phyloP scores from a whole-genome alignment of 2,797 vertebrate species.

The Anas flavirostris region DNA sequence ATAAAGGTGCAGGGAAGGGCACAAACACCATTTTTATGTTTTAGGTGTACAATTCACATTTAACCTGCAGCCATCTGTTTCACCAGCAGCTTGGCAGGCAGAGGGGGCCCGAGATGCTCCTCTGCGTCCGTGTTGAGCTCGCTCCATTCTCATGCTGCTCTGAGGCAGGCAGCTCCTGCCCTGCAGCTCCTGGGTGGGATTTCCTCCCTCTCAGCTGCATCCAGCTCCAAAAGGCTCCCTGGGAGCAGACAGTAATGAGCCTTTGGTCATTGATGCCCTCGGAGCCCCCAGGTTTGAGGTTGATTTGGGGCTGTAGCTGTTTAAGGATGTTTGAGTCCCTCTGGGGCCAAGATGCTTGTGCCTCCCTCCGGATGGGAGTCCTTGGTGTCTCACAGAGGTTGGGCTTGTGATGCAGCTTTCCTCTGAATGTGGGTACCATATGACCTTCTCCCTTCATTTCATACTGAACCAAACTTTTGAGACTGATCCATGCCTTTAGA shows the following conservation, averaged over 20 bases:
- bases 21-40: conserved; percentile 47
- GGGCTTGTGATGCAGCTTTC: neutral
- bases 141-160: neutral
- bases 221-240: neutral
- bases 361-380: neutral
- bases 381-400: neutral
- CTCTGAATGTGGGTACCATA: fast-evolving
- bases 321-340: neutral
- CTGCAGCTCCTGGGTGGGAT: neutral
- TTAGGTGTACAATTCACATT: conserved; percentile 61
- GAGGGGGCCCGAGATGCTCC: neutral
- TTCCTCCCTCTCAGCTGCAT: neutral
- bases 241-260: neutral
- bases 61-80: conserved; percentile 69
- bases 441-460: neutral
- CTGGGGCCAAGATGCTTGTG: neutral
- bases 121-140: neutral
- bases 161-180: neutral
- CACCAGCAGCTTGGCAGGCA: conserved; percentile 18
- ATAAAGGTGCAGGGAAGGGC: conserved; percentile 45
- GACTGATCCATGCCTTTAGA: neutral
- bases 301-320: neutral
- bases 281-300: neutral
- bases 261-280: fast-evolving
- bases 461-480: neutral